phyloP scores from a whole-genome alignment of 2,113 vertebrate species.

The Barbus barbus region DNA sequence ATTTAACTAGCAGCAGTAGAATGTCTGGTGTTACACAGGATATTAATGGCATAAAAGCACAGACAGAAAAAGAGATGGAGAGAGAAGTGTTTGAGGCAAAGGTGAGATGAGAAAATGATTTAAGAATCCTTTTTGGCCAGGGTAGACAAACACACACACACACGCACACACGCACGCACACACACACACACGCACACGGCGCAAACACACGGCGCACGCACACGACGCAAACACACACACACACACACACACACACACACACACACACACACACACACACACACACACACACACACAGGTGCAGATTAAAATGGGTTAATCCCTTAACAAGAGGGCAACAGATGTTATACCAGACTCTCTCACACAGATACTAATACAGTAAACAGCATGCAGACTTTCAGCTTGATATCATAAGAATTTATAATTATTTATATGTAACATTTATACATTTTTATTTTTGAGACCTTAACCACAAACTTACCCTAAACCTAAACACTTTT shows the following conservation, averaged over 20 bases:
- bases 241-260: neutral
- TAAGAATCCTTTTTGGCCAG: neutral
- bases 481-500: too few relatives aligned
- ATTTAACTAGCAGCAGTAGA: neutral
- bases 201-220: too few relatives aligned
- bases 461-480: too few relatives aligned
- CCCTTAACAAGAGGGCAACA: neutral
- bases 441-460: neutral
- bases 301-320: slow-evolving; percentile 12
- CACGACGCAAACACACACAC: too few relatives aligned
- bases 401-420: neutral
- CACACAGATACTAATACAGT: neutral
- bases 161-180: too few relatives aligned
- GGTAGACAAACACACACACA: too few relatives aligned
- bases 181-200: too few relatives aligned
- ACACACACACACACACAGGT: neutral
- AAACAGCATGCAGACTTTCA: neutral
- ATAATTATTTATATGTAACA: neutral
- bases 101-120: neutral
- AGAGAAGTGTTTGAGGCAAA: neutral
- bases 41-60: neutral
- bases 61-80: neutral
- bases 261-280: neutral
- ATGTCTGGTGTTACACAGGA: neutral
- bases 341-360: neutral